A percentile compares a stretch with the other conserved stretches of the same genome.
Evolutionary conservation across 2,113 vertebrate genomes (phyloP).

Genomic region (Lycaon pictus): DNA sequence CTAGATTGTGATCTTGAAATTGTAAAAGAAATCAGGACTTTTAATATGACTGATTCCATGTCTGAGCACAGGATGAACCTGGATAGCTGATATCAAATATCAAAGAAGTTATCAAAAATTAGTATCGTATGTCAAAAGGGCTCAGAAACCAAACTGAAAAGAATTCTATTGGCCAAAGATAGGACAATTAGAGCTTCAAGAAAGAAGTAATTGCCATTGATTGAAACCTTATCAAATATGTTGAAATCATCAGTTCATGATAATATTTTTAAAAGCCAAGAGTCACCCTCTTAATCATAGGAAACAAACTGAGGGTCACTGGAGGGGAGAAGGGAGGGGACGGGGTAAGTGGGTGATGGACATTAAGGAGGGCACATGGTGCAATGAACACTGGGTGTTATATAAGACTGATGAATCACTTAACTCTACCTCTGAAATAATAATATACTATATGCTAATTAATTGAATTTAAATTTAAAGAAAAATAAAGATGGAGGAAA

Average conservation of each 20-base stretch:
- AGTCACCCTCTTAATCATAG: neutral
- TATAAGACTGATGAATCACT: no score
- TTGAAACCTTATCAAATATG: neutral
- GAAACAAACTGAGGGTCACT: no score
- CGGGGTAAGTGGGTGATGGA: no score
- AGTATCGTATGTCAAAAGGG: neutral
- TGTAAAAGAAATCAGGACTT: neutral
- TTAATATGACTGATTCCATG: neutral
- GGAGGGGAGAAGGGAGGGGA: no score
- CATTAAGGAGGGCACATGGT: no score
- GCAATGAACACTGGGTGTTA: no score
- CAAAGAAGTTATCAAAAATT: constrained; percentile 12
- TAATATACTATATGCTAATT: no score
- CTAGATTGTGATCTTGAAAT: neutral
- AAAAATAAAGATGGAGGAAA: no score
- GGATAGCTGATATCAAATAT: neutral
- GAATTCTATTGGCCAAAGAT: neutral
- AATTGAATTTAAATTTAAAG: no score
- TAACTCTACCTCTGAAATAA: no score
- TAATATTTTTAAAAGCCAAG: neutral
- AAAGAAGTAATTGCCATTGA: neutral
- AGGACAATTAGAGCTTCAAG: neutral
- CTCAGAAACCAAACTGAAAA: neutral
- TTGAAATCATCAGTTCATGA: neutral
- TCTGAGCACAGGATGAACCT: neutral